Conservation (phyloP, 1,140 invertebrate species). For the Geopemphigus sp. region DNA sequence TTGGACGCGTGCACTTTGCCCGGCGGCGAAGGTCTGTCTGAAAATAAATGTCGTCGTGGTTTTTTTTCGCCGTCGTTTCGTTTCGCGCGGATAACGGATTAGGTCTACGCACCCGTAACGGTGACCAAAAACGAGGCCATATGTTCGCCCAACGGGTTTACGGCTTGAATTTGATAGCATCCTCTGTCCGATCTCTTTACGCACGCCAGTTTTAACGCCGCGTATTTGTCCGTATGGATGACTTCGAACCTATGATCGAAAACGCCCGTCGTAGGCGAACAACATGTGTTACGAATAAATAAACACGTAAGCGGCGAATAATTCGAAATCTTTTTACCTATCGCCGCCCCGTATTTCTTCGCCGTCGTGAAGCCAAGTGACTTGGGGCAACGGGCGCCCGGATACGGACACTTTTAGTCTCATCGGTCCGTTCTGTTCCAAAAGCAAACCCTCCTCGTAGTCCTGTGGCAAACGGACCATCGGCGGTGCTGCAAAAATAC, state of each 20-base stretch:
- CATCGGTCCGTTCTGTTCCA: constrained; percentile 83
- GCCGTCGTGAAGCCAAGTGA: constrained; percentile 85
- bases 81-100: no score
- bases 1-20: constrained; percentile 73
- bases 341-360: constrained; percentile 61
- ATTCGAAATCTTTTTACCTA: constrained; percentile 3
- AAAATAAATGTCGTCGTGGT: constrained; percentile 51
- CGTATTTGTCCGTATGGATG: constrained; percentile 68
- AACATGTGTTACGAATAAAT: no score
- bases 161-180: constrained; percentile 78
- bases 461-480: constrained; percentile 73
- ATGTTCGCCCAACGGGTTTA: constrained; percentile 80
- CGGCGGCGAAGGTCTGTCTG: constrained; percentile 80
- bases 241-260: constrained; percentile 62
- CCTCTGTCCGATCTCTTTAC: constrained; percentile 75
- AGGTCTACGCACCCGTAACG: constrained; percentile 70
- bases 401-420: constrained; percentile 85
- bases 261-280: no score
- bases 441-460: constrained; percentile 83
- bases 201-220: constrained; percentile 69
- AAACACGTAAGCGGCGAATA: no score
- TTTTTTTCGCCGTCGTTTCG: no score
- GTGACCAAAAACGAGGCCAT: constrained; percentile 77
- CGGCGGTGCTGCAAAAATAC: constrained; percentile 66
- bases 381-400: constrained; percentile 77